phyloP scores from a whole-genome alignment of 2,888 invertebrate species.

The Cheilosia soror region DNA sequence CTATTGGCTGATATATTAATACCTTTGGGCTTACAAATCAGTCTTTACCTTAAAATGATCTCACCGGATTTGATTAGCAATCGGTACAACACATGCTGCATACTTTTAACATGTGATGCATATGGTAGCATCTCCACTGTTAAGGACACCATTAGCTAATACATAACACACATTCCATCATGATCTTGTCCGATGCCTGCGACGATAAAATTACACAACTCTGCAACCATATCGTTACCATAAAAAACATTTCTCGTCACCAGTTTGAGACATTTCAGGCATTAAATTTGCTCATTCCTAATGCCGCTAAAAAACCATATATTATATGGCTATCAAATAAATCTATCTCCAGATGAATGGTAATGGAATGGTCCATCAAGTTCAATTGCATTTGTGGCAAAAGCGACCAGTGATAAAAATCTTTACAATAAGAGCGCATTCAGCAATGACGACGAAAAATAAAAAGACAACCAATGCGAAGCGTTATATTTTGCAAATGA shows the following conservation, averaged over 20 bases:
- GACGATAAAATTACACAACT: conserved; percentile 12
- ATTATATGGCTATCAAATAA: conserved; percentile 3
- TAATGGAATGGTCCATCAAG: conserved; percentile 16
- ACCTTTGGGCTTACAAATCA: too few relatives aligned
- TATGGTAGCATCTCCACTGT: background rate
- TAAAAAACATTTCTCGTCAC: conserved; percentile 1
- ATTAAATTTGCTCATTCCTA: background rate
- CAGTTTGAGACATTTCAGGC: background rate
- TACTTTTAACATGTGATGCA: background rate
- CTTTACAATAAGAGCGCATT: conserved; percentile 4
- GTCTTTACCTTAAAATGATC: background rate
- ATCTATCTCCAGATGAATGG: conserved; percentile 22
- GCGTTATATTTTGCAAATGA: background rate
- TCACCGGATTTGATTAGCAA: background rate
- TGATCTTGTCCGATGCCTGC: conserved; percentile 25
- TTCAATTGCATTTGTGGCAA: background rate
- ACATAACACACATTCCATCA: conserved; percentile 29
- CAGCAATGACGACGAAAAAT: background rate
- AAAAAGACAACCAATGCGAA: background rate
- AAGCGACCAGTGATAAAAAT: conserved; percentile 19
- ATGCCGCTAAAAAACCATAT: conserved; percentile 1
- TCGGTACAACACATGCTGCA: background rate
- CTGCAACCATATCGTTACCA: conserved; percentile 17
- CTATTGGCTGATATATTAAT: too few relatives aligned
- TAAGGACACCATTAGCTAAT: conserved; percentile 21